Percentiles rank a stretch among this genome's conserved stretches.
These are phyloP conservation scores for Drosophila sturtevanti DNA, from an alignment of 1,140 invertebrate species.

Conservation along the genomic window DNA sequence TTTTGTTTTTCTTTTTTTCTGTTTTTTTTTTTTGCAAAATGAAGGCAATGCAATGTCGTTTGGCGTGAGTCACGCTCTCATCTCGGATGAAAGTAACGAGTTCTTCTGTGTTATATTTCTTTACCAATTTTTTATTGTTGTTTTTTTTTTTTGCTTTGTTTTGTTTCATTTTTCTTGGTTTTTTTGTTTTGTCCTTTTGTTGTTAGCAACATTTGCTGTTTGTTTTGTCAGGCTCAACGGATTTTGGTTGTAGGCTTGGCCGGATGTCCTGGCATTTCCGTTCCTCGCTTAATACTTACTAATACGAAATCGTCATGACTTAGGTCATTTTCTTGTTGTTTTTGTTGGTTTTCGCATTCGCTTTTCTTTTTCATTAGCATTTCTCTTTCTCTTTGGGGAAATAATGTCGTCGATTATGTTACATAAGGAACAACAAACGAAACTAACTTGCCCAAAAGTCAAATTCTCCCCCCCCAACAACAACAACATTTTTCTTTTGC, in stretches of 20 bases:
- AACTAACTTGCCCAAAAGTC: constrained; percentile 36
- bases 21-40: not conserved
- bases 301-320: constrained; percentile 63
- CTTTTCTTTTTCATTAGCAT: constrained; percentile 50
- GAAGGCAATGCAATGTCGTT: constrained; percentile 4
- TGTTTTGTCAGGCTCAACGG: constrained; percentile 8
- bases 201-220: constrained; percentile 7
- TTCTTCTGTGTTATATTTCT: not conserved
- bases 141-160: not conserved
- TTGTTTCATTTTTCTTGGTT: constrained; percentile 11
- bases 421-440: constrained; percentile 53
- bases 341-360: constrained; percentile 64
- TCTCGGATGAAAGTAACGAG: constrained; percentile 7
- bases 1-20: not conserved
- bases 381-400: constrained; percentile 54
- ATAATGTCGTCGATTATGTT: constrained; percentile 75
- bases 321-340: constrained; percentile 35
- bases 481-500: constrained; percentile 5
- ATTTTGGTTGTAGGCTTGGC: constrained; percentile 49
- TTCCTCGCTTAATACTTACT: constrained; percentile 27
- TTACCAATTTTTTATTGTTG: not conserved
- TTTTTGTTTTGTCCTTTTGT: constrained; percentile 2
- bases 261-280: constrained; percentile 72
- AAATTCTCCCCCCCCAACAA: constrained; percentile 13
- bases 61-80: constrained; percentile 8